phyloP scores from a whole-genome alignment of 2,888 invertebrate genomes.

The Amphipyra berbera region DNA sequence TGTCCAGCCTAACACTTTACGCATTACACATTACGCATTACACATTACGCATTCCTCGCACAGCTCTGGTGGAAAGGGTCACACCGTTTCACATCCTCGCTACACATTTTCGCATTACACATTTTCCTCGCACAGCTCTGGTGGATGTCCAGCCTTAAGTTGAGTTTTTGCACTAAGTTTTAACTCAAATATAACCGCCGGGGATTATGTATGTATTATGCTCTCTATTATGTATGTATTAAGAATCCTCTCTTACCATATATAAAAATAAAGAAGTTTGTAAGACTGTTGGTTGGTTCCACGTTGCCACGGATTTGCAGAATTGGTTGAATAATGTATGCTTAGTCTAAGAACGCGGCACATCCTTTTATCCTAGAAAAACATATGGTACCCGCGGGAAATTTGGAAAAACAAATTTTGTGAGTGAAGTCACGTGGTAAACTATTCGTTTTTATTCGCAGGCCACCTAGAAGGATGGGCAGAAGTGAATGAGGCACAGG shows the following conservation, averaged over 20 bases:
- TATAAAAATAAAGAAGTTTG: background rate
- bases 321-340: constrained; percentile 50
- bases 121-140: too few species aligned
- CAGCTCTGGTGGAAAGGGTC: too few species aligned
- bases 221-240: too few species aligned
- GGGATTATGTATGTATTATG: too few species aligned
- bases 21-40: too few species aligned
- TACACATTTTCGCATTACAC: too few species aligned
- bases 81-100: too few species aligned
- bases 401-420: constrained; percentile 38
- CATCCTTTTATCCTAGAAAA: constrained; percentile 51
- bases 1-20: too few species aligned
- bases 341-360: constrained; percentile 21
- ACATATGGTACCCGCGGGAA: constrained; percentile 51
- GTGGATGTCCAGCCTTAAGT: too few species aligned
- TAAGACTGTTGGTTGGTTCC: constrained; percentile 17
- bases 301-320: constrained; percentile 38
- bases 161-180: too few species aligned
- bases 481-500: background rate
- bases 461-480: constrained; percentile 1
- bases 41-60: too few species aligned
- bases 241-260: background rate
- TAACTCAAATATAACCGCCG: too few species aligned
- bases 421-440: constrained; percentile 22
- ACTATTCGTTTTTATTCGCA: constrained; percentile 28